Conservation (phyloP, 2,888 invertebrate species). For the Tubiluchus corallicola region DNA sequence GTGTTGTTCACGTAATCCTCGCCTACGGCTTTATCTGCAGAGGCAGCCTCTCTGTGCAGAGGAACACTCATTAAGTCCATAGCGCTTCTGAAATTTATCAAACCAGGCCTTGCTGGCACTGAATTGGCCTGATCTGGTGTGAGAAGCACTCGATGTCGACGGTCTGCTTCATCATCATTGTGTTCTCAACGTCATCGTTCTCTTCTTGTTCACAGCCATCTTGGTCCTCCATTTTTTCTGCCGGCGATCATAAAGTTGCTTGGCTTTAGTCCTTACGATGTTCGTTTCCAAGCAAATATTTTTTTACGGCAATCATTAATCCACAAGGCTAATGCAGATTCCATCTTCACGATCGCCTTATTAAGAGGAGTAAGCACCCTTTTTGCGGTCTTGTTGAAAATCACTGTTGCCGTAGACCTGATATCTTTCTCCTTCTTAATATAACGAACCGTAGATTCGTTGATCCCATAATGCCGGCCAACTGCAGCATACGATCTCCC, state of each 20-base stretch:
- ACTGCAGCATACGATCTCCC: no score
- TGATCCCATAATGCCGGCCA: no score
- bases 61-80: slow-evolving; percentile 9
- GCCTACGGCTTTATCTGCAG: slow-evolving; percentile 8
- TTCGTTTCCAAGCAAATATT: slow-evolving; percentile 5
- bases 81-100: slow-evolving; percentile 11
- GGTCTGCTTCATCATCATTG: no score
- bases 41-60: slow-evolving; percentile 9
- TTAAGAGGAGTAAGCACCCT: slow-evolving; percentile 2
- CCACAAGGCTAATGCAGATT: slow-evolving; percentile 8
- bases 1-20: no score
- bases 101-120: no score
- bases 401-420: slow-evolving; percentile 5
- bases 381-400: slow-evolving; percentile 7
- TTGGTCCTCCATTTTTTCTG: no score
- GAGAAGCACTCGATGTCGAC: slow-evolving; percentile 9
- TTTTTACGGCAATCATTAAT: slow-evolving; percentile 7
- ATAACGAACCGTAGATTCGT: no score
- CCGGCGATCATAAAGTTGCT: slow-evolving; percentile 8
- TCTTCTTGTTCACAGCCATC: no score
- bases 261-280: slow-evolving; percentile 7
- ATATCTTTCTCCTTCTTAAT: no score
- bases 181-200: slow-evolving; percentile 1
- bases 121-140: no score
- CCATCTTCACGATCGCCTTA: slow-evolving; percentile 8